Evolutionary conservation across 2,113 vertebrate species (phyloP), one percentile per base, ranked within the genome.

Genomic region (Patagioenas fasciata): DNA sequence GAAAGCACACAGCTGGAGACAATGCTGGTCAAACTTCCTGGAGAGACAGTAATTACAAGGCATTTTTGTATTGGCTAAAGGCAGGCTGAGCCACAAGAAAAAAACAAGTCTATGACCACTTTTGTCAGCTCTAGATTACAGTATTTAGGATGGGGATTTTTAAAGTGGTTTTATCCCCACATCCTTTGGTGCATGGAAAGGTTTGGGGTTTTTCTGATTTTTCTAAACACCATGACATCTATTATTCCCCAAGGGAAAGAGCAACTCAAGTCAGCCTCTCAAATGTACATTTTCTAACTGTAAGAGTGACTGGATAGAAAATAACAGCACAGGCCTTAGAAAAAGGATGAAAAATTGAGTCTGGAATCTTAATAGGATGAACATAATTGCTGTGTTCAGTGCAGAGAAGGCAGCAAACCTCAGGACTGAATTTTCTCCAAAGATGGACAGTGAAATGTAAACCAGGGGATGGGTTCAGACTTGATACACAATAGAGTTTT

Each of bases 321-420:
- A 90, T 86, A 95, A 91, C 85, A 94, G 56, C 51, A 86, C 26
- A 71, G 31, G 64, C 14, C 58, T 88, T 62, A 80, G 71, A 93
- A 80, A 94, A 91, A 82, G 38, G 42, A 91, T 80, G 15, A 62
- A 88, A 94, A 94, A 90, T 31, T 67, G 71, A 88, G 34, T 74
- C 44, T 90, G 57, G 67, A 90, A 88, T 94, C 77, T 88, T 85
- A 96, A 94, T 74, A 83, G 69, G 48, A 94, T 72, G 72, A 90
- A 71, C 47, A 69, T 60, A 93, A 96, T 91, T 2, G 0, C 42
- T 88, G 60, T 50, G 47, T 67, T 95, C 72, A 53, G 18, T 71
- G 29, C n/a, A 95, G 69, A 85, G 44, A 36, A 88, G 79, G 85
- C 82, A 32, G 78, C 5, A 9, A 93, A 90, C 38, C 40, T 89